Conservation (phyloP, 2,113 vertebrate species). For the Coregonus clupeaformis region DNA sequence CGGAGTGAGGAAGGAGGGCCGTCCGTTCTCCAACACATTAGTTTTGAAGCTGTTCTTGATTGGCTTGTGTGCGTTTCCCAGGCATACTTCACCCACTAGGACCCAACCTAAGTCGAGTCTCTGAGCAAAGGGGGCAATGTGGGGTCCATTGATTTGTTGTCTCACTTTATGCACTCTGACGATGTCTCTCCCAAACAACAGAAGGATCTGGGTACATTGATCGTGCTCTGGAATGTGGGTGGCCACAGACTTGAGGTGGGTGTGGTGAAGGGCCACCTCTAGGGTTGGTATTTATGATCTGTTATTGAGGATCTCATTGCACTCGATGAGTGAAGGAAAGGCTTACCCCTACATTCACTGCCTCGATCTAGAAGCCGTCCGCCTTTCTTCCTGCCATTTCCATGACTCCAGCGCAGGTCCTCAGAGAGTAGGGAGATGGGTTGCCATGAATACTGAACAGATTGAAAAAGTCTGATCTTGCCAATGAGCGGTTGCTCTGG, state of each 20-base stretch:
- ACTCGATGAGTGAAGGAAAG: slow-evolving; percentile 12
- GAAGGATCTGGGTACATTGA: background rate
- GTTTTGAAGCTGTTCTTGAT: background rate
- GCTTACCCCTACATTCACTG: background rate
- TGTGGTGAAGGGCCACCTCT: slow-evolving; percentile 1
- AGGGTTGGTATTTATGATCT: slow-evolving; percentile 11
- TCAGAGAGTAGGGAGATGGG: background rate
- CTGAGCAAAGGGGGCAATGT: background rate
- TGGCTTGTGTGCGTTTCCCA: background rate
- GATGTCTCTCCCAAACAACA: slow-evolving; percentile 16
- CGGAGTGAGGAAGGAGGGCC: no score
- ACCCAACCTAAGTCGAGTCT: background rate
- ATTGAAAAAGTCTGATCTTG: no score
- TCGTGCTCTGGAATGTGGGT: slow-evolving; percentile 3
- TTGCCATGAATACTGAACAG: background rate
- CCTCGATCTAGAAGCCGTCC: background rate
- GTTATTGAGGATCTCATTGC: slow-evolving; percentile 3
- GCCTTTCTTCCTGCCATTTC: slow-evolving; percentile 6
- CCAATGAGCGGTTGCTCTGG: no score
- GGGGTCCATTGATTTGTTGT: background rate
- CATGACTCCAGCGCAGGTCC: background rate
- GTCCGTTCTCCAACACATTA: no score
- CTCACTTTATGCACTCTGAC: slow-evolving; percentile 28
- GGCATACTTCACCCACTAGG: background rate
- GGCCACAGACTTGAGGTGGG: slow-evolving; percentile 7